Percentiles rank a stretch among this genome's conserved stretches.
Conservation (phyloP, 2,888 invertebrate species). For the Timandra comae region DNA sequence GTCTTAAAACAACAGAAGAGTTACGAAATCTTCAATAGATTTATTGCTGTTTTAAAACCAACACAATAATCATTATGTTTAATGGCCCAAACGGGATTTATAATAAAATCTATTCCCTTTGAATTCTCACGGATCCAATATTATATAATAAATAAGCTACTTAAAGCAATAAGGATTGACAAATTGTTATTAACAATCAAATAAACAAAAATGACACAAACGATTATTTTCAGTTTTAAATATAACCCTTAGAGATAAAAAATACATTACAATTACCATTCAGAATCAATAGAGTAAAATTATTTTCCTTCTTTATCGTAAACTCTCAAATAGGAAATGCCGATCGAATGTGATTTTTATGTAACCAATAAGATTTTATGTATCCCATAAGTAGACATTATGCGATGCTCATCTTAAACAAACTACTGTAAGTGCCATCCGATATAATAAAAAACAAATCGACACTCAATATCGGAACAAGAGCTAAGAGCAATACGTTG, state of each 20-base stretch:
- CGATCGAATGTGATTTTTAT: not conserved
- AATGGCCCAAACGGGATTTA: constrained; percentile 9
- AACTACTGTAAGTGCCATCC: constrained; percentile 16
- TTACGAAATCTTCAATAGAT: too few relatives aligned
- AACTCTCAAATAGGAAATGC: not conserved
- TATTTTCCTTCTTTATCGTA: not conserved
- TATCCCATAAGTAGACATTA: constrained; percentile 9
- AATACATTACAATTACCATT: constrained; percentile 5
- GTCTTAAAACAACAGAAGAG: too few relatives aligned
- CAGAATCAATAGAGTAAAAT: too few relatives aligned
- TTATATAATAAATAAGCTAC: not conserved
- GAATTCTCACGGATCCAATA: too few relatives aligned
- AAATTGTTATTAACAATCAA: constrained; percentile 15
- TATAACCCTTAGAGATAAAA: constrained; percentile 9
- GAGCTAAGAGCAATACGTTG: constrained; percentile 65
- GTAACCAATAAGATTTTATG: constrained; percentile 6
- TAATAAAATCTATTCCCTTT: constrained; percentile 9
- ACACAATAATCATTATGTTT: too few relatives aligned
- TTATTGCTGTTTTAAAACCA: too few relatives aligned
- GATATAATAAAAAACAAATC: constrained; percentile 51
- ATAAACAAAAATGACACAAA: too few relatives aligned
- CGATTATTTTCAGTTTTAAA: not conserved
- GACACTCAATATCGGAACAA: constrained; percentile 42
- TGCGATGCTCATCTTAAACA: constrained; percentile 5
- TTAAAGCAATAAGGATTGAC: constrained; percentile 16